Conservation (phyloP, 1,140 invertebrate genomes). For the Brachionus manjavacas region DNA sequence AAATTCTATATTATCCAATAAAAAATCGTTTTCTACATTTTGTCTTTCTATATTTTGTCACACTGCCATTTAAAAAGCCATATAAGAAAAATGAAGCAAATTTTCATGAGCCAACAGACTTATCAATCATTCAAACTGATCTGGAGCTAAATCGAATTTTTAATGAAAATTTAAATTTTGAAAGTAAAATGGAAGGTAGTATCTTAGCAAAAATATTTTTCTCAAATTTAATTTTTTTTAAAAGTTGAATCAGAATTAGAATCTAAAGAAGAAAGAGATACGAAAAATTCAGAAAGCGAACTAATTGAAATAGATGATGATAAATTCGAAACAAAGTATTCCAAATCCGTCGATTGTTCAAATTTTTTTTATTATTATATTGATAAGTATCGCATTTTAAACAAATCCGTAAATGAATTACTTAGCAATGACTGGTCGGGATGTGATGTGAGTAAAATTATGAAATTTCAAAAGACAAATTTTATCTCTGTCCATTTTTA, state of each 20-base stretch:
- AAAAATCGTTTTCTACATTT: too few species aligned
- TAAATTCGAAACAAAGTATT: not conserved
- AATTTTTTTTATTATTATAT: not conserved
- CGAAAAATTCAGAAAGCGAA: not conserved
- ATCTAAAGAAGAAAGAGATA: not conserved
- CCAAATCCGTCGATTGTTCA: not conserved
- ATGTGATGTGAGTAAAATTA: not conserved
- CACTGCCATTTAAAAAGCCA: too few species aligned
- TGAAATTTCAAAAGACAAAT: not conserved
- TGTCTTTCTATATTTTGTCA: too few species aligned
- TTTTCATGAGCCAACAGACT: not conserved
- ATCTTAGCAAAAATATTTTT: not conserved
- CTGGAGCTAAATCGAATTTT: not conserved
- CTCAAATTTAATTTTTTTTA: not conserved
- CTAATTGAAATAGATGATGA: not conserved
- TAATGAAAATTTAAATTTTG: not conserved
- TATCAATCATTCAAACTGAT: not conserved
- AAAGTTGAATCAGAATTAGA: not conserved
- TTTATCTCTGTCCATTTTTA: not conserved
- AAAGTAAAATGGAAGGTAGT: not conserved
- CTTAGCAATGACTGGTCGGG: not conserved
- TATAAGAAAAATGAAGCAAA: not conserved
- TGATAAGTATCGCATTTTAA: not conserved
- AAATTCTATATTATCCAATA: too few species aligned
- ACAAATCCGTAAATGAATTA: not conserved